These are phyloP conservation scores for Pangasianodon hypophthalmus DNA, from an alignment of 2,113 vertebrate genomes.

Conservation along the genomic window DNA sequence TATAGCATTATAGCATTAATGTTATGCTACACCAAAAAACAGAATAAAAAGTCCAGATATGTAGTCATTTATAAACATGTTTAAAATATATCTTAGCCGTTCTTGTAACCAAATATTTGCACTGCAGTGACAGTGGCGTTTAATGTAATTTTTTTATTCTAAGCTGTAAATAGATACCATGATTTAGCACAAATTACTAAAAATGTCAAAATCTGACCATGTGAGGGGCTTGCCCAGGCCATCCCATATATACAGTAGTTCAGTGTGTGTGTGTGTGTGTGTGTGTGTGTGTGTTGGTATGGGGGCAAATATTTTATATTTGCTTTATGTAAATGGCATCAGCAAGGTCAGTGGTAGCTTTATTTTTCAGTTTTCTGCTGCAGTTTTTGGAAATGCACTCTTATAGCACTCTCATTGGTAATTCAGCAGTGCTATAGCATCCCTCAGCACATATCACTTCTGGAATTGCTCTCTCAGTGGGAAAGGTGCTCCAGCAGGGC, in stretches of 20 bases:
- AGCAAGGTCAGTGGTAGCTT: conserved; percentile 18
- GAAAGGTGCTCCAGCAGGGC: conserved; percentile 64
- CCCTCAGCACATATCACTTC: conserved; percentile 53
- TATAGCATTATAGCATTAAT: neutral
- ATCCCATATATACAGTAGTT: neutral
- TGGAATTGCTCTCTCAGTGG: conserved; percentile 58
- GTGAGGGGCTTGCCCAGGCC: too few relatives aligned
- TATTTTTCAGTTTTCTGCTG: conserved; percentile 42
- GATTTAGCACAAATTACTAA: neutral
- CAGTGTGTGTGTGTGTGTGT: too few relatives aligned
- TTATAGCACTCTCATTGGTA: conserved; percentile 51
- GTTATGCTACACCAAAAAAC: neutral
- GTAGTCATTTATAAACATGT: neutral
- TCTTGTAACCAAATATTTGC: neutral
- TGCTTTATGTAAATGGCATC: neutral
- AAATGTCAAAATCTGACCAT: neutral
- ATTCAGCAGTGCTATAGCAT: conserved; percentile 51
- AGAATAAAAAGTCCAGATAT: neutral
- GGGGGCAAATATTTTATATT: neutral
- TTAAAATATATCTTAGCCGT: neutral
- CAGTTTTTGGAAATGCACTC: conserved; percentile 41
- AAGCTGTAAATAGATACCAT: neutral
- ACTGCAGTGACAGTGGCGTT: neutral
- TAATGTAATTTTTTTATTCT: neutral
- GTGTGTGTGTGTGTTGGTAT: too few relatives aligned